Evolutionary conservation across 2,113 vertebrate species (phyloP).

Genomic region (Cyprinodon variegatus): DNA sequence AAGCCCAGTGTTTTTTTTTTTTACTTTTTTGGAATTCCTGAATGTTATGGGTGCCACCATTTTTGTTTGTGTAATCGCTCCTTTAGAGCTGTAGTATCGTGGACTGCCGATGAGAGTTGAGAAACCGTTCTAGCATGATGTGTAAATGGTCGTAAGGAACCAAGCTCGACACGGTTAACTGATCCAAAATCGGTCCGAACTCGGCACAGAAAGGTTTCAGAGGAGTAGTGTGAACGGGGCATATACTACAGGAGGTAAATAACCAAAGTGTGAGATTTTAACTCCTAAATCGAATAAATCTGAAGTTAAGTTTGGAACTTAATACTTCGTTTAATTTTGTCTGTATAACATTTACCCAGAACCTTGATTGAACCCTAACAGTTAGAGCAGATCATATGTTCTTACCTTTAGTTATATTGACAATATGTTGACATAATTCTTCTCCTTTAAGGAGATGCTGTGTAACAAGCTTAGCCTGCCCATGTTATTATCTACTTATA

Average conservation of each 20-base stretch:
- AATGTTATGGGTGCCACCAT: too few species aligned
- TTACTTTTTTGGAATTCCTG: too few species aligned
- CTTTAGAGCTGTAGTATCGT: too few species aligned
- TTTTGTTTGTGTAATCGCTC: too few species aligned
- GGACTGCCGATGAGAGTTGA: too few species aligned
- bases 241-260: neutral
- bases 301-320: constrained; percentile 21
- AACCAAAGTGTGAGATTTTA: constrained; percentile 4
- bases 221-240: too few species aligned
- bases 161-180: too few species aligned
- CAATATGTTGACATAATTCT: constrained; percentile 19
- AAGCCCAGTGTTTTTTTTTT: too few species aligned
- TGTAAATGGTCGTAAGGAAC: too few species aligned
- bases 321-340: constrained; percentile 1
- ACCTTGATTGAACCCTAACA: constrained; percentile 12
- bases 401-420: constrained; percentile 16
- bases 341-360: constrained; percentile 1
- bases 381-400: constrained; percentile 39
- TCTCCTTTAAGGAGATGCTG: constrained; percentile 11
- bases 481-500: constrained; percentile 10
- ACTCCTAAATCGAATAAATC: constrained; percentile 1
- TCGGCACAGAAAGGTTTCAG: too few species aligned
- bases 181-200: too few species aligned
- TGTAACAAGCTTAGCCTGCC: constrained; percentile 16
- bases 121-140: too few species aligned